Base-by-base conservation (phyloP, 2,888 invertebrate species). In the Harpalus rubripes region DNA sequence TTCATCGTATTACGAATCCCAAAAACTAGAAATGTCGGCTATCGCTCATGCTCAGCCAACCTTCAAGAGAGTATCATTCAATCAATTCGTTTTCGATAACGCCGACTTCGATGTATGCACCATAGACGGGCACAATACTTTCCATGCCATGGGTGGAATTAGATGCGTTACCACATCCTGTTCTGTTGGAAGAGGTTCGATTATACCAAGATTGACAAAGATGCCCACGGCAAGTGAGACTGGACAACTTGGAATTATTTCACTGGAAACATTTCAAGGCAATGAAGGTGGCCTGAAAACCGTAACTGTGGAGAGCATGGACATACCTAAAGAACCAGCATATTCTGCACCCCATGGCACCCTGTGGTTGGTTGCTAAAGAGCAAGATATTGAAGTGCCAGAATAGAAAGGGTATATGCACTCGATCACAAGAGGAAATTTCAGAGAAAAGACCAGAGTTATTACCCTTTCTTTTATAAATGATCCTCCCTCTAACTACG, bases 71-170 rank as follows among this genome's bases (percentile, higher is more conserved):
- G 12, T 1, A 7, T 7, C 72, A 15, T 84, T 88, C 86, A 76
- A 88, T 86, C 88, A 89, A 86, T 88, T 88, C 85, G 87, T 86
- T 86, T 87, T 86, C 80, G 88, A 88, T 84, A 89, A 89, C 87
- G 88, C 88, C 68, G 88, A 89, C 87, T 87, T 88, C 52, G 89
- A 89, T 89, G 88, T 88, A 7, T 56, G 87, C 85, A 88, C 89
- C 1, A 52, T 89, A 15, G 88, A 89, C 63, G 44, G 44, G 72
- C 6, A 7, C 4, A 72, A 72, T 15, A 41, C 41, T 32, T 2
- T 72, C 3, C 72, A 72, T 41, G 16, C 15, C 12, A 32, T 61
- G 61, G 61, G 18, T 7, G 61, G 61, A 15, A 61, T 61, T 8
- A 61, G 18, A 18, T 61, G 61, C 18, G 18, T 61, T 3, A 61